Evolutionary conservation across 2,888 invertebrate species (phyloP), one percentile per base, ranked within the genome.

Genomic region (Phymatocera aterrima): DNA sequence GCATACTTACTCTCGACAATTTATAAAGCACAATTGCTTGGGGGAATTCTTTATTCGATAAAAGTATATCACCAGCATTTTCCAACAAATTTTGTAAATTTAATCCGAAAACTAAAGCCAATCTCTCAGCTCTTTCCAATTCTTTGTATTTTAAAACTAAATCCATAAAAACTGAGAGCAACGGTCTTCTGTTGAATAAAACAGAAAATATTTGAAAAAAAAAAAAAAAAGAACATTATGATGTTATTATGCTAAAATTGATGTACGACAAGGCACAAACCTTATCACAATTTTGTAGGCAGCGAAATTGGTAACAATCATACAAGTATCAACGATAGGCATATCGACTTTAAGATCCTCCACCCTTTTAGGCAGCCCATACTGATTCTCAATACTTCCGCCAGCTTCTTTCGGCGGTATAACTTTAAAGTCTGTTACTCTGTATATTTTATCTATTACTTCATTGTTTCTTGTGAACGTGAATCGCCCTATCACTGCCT

Each of bases 1-100:
- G 28, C 15, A 77, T 77, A 83, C 81, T 85, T 86, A 95, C 95
- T 91, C 95, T 94, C 0, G 96, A 95, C 78, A 97, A 92, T 85
- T 96, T 95, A 90, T 96, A 98, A 24, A 97, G 93, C 80, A 95
- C 93, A 82, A 96, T 93, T 0, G 97, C 97, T 80, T 95, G 95
- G 72, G 95, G 93, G 80, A 96, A 94, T 83, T 95, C 94, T 15
- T 95, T 94, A 80, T 95, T 93, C 3, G 95, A 93, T 86, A 98
- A 92, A 86, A 96, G 92, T 89, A 95, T 93, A 90, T 97, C 97
- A 0, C 97, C 97, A 40, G 97, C 96, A 84, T 94, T 94, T 88
- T 96, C 96, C 82, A 97, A 92, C 75, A 95, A 91, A 77, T 93
- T 92, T 80, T 94, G 94, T 70, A 95, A 91, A 84, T 94, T 94